phyloP scores from a whole-genome alignment of 2,888 invertebrate genomes.

The Cosmia trapezina region DNA sequence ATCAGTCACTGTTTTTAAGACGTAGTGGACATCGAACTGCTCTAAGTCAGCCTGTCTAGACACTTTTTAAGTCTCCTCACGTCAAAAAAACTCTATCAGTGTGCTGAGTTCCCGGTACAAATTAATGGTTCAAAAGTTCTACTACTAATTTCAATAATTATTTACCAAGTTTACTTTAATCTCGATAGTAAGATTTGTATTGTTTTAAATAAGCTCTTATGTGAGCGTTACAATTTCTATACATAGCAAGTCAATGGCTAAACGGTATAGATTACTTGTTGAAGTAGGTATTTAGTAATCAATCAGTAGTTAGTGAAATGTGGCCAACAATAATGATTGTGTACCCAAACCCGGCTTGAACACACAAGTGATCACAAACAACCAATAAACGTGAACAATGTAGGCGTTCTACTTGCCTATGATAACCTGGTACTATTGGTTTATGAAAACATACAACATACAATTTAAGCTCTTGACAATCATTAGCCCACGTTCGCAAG shows the following conservation, averaged over 20 bases:
- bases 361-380: slow-evolving; percentile 6
- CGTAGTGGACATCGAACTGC: slow-evolving; percentile 3
- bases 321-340: slow-evolving; percentile 7
- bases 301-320: slow-evolving; percentile 3
- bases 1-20: slow-evolving; percentile 22
- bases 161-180: neutral
- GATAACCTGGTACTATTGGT: slow-evolving; percentile 1
- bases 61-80: neutral
- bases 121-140: neutral
- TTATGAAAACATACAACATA: neutral
- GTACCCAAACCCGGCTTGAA: neutral
- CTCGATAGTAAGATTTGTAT: neutral
- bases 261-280: neutral
- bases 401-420: neutral
- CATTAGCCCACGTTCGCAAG: too few species aligned
- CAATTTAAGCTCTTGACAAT: neutral
- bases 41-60: slow-evolving; percentile 7
- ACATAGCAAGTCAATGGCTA: neutral
- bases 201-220: neutral
- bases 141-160: neutral
- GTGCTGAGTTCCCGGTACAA: neutral
- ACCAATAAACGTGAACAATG: neutral
- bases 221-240: neutral
- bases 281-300: slow-evolving; percentile 20
- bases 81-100: neutral